Conservation (phyloP, 2,797 vertebrate genomes). For the Intellagama lesueurii region DNA sequence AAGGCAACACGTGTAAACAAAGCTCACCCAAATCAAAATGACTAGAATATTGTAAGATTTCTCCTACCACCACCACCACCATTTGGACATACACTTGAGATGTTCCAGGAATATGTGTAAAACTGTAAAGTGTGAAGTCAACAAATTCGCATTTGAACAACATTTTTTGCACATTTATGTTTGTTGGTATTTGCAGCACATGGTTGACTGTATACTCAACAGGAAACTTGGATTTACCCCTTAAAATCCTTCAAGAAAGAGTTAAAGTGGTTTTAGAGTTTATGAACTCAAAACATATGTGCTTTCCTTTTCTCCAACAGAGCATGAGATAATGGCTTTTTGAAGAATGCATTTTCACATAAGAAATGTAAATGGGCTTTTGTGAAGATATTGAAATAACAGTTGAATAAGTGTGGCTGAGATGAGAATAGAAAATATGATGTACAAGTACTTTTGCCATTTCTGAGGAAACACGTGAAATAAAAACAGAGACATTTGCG, state of each 20-base stretch:
- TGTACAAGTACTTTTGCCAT: conserved; percentile 22
- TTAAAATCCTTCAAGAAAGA: background rate
- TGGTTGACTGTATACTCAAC: background rate
- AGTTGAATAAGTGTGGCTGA: conserved; percentile 19
- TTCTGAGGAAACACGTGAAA: conserved; percentile 16
- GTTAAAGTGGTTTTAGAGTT: conserved; percentile 1
- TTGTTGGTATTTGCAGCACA: background rate
- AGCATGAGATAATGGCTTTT: conserved; percentile 12
- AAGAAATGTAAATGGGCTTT: conserved; percentile 26
- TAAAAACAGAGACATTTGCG: background rate
- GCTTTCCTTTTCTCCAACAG: conserved; percentile 4
- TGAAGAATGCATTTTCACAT: conserved; percentile 29
- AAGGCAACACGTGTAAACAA: no score
- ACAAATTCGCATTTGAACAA: background rate
- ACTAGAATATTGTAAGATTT: no score
- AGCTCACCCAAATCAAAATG: no score
- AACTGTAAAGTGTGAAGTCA: background rate
- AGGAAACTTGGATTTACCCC: background rate
- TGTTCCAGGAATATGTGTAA: background rate
- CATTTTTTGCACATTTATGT: no score
- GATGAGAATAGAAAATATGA: background rate
- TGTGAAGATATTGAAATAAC: conserved; percentile 8
- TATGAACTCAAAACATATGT: conserved; percentile 8
- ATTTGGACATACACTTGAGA: no score
- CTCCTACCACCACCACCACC: no score